Evolutionary conservation across 2,888 invertebrate genomes (phyloP), one percentile per base, ranked within the genome.

Genomic region (Campopleginae sp.): DNA sequence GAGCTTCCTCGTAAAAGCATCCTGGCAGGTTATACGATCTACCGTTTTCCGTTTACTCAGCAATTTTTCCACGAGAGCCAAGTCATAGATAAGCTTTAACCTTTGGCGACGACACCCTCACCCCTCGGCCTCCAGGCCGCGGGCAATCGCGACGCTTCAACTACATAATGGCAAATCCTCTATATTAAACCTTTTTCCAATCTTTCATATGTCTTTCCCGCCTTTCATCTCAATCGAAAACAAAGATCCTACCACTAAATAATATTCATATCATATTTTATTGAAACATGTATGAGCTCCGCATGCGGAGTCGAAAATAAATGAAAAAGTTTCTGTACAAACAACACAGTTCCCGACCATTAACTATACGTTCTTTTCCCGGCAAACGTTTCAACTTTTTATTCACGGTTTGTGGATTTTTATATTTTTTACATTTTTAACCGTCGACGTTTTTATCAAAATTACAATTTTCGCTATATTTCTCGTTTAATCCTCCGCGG

Each of bases 21-120:
- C 76, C 72, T 66, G 82, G 82, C 76, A 80, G 82, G 82, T 85
- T 85, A 85, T 85, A 83, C 82, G 83, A 86, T 77, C 85, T 83
- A 80, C 83, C 80, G 82, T 86, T 86, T 86, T 86, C 85, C 85
- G 85, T 86, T 86, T 86, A 86, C 85, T 83, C 83, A 80, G 85
- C 85, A 83, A 86, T 86, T 86, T 86, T 86, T 86, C 80, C 81
- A 72, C 79, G 51, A 74, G 85, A 86, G 85, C 85, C 83, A 86
- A 86, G 85, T 83, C 85, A 80, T 80, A 80, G 85, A 86, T 86
- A 86, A 86, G 85, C 85, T 80, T 77, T 74, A 76, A 86, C 82
- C 85, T 83, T 38, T 46, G 46, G 48, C 61, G 74, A 66, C 71
- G 77, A 82, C 72, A 77, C 54, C 58, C 74, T 33, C 68, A 44